Conservation (phyloP, 2,888 invertebrate genomes). For the Lapara coniferarum region DNA sequence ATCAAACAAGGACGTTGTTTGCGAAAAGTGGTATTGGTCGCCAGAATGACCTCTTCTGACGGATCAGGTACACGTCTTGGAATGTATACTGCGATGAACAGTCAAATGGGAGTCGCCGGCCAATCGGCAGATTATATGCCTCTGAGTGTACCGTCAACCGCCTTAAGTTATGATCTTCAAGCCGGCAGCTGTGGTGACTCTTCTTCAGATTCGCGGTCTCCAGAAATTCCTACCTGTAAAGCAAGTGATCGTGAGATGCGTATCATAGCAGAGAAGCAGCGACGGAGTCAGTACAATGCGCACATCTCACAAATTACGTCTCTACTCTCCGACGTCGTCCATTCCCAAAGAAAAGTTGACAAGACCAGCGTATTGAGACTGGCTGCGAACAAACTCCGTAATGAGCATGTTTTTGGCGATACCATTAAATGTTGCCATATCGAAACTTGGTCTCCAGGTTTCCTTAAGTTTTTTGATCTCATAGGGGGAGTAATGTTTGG, state of each 20-base stretch:
- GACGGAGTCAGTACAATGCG: constrained; percentile 94
- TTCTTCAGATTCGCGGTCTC: constrained; percentile 75
- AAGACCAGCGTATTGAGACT: constrained; percentile 95
- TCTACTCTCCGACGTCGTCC: constrained; percentile 92
- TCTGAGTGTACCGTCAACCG: constrained; percentile 54
- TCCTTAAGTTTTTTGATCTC: constrained; percentile 86
- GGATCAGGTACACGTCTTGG: constrained; percentile 55
- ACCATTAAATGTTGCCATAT: constrained; percentile 75
- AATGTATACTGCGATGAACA: constrained; percentile 55
- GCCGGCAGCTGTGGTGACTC: constrained; percentile 66
- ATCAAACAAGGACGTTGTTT: constrained; percentile 52
- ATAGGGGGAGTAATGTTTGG: constrained; percentile 92
- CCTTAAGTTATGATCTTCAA: constrained; percentile 53
- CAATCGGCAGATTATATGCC: constrained; percentile 58
- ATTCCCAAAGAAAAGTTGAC: constrained; percentile 92
- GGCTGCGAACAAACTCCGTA: constrained; percentile 92
- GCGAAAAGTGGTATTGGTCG: constrained; percentile 45
- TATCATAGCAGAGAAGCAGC: constrained; percentile 95
- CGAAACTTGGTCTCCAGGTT: constrained; percentile 81
- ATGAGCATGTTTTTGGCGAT: constrained; percentile 88
- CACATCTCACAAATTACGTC: constrained; percentile 92
- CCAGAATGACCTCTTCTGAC: constrained; percentile 65
- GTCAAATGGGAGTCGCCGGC: constrained; percentile 52
- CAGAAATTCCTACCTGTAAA: constrained; percentile 65
- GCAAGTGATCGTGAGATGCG: constrained; percentile 91